Evolutionary conservation across 1,140 invertebrate species (phyloP).

Genomic region (Ylistrum balloti): DNA sequence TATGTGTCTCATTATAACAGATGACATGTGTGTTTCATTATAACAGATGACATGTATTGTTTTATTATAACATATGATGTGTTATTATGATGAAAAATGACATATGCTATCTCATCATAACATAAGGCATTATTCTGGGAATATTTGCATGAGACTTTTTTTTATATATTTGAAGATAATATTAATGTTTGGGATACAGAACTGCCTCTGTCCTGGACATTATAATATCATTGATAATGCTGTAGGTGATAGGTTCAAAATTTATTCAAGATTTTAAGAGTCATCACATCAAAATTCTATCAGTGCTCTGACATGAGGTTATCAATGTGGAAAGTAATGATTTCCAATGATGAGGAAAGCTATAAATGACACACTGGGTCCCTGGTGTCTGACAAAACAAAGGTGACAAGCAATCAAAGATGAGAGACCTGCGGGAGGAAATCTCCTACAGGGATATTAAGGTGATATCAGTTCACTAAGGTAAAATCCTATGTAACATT

Average conservation of each 20-base stretch:
- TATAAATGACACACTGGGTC: background rate
- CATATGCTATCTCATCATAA: too few relatives aligned
- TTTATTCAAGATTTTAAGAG: constrained; percentile 8
- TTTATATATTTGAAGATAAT: too few relatives aligned
- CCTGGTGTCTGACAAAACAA: background rate
- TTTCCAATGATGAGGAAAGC: background rate
- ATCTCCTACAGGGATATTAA: background rate
- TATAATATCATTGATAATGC: background rate
- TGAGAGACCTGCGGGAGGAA: background rate
- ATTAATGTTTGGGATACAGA: too few relatives aligned
- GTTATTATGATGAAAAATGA: too few relatives aligned
- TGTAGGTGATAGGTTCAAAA: background rate
- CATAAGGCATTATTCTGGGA: too few relatives aligned
- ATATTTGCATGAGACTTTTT: too few relatives aligned
- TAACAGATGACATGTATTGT: too few relatives aligned
- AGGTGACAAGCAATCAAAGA: background rate
- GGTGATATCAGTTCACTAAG: too few relatives aligned
- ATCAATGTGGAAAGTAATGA: background rate
- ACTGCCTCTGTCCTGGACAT: background rate
- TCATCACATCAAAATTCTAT: constrained; percentile 29
- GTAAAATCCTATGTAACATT: background rate
- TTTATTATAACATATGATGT: too few relatives aligned
- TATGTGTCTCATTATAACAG: too few relatives aligned
- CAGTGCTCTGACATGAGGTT: background rate
- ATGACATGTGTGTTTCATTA: too few relatives aligned